These are phyloP conservation scores for Nixonia krombeini DNA, from an alignment of 1,140 invertebrate species.

Conservation along the genomic window DNA sequence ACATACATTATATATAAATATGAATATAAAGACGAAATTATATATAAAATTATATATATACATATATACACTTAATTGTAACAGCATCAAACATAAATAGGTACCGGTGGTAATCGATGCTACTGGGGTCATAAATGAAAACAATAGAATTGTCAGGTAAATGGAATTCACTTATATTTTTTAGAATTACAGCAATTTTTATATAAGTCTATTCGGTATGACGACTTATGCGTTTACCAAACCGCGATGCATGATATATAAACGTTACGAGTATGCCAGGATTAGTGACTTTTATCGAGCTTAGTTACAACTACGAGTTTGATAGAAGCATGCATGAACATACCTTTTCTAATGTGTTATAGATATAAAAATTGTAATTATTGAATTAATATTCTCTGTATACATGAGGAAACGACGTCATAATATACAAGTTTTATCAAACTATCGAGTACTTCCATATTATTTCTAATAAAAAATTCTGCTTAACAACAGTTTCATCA, in stretches of 20 bases:
- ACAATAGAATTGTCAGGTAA: constrained; percentile 45
- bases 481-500: no score
- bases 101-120: constrained; percentile 21
- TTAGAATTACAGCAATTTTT: constrained; percentile 70
- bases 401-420: constrained; percentile 60
- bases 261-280: constrained; percentile 46
- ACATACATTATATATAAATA: constrained; percentile 28
- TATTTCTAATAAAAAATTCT: no score
- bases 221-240: constrained; percentile 61
- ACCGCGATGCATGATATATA: constrained; percentile 51
- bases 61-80: constrained; percentile 32
- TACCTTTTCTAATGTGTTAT: constrained; percentile 65
- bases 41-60: constrained; percentile 39
- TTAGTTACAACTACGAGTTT: constrained; percentile 61
- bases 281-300: constrained; percentile 60
- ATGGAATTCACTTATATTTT: constrained; percentile 70
- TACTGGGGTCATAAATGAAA: constrained; percentile 11
- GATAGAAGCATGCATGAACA: constrained; percentile 64
- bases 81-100: constrained; percentile 22
- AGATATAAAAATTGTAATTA: constrained; percentile 65
- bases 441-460: no score
- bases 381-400: constrained; percentile 63
- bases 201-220: constrained; percentile 68
- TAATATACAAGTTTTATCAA: constrained; percentile 63
- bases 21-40: constrained; percentile 24